These are phyloP conservation scores for Toxotes jaculatrix DNA, from an alignment of 2,113 vertebrate genomes.

Conservation along the genomic window DNA sequence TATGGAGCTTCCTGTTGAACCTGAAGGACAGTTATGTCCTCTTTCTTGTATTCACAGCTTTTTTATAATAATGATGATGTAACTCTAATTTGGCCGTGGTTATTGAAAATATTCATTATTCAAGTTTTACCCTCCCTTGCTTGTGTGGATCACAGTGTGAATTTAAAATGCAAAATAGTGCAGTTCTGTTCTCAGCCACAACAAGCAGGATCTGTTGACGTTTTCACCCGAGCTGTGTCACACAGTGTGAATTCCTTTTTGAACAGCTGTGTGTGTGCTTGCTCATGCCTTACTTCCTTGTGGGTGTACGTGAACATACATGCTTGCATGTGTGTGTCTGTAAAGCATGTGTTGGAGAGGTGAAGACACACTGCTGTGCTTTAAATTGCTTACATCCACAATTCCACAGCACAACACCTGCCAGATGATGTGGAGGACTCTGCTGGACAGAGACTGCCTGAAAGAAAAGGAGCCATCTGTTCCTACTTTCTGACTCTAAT, in stretches of 20 bases:
- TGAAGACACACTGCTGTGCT: conserved; percentile 46
- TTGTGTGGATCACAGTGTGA: neutral
- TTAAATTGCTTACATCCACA: conserved; percentile 59
- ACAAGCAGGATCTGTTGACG: neutral
- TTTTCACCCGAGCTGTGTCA: neutral
- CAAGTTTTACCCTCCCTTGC: neutral
- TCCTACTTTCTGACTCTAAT: conserved; percentile 27
- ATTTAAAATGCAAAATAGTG: neutral
- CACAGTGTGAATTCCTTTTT: neutral
- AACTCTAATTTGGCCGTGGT: neutral
- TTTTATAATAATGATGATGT: neutral
- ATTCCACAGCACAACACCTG: conserved; percentile 50
- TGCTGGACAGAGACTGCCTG: conserved; percentile 32
- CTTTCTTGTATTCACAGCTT: neutral
- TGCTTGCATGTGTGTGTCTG: conserved; percentile 1
- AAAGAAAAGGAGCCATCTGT: conserved; percentile 60
- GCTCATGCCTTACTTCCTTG: neutral
- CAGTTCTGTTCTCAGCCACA: neutral
- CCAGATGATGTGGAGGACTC: conserved; percentile 45
- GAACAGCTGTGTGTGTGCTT: neutral
- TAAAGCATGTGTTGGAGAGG: neutral
- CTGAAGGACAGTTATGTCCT: neutral
- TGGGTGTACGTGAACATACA: neutral
- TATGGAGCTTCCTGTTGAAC: neutral
- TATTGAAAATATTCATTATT: neutral